Percentiles rank a stretch among this genome's conserved stretches.
Conservation (phyloP, 2,797 vertebrate genomes). For the Petrocephalus schoutedeni region DNA sequence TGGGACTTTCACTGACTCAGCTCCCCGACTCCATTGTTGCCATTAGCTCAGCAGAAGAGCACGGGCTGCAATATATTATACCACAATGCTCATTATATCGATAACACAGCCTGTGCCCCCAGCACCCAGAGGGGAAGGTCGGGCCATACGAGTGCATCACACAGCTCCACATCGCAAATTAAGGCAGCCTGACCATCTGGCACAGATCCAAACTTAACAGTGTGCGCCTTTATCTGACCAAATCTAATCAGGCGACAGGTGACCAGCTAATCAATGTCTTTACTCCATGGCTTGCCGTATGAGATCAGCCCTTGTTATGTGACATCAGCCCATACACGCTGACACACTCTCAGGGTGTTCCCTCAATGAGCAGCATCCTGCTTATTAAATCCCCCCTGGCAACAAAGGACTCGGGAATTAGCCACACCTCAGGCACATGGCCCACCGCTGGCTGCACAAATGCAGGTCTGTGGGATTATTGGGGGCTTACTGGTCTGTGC, state of each 20-base stretch:
- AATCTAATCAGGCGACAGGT: not conserved
- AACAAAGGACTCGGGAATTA: not conserved
- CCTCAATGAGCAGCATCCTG: not conserved
- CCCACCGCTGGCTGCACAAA: not conserved
- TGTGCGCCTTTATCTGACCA: not conserved
- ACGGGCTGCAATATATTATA: not conserved
- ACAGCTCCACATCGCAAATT: not conserved
- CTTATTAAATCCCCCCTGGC: constrained; percentile 3
- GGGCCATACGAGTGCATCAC: not conserved
- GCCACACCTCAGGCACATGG: not conserved
- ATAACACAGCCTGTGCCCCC: not conserved
- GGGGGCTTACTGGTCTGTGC: not conserved
- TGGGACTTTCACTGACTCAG: not conserved
- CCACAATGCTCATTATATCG: not conserved
- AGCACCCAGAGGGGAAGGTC: not conserved
- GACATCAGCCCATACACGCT: not conserved
- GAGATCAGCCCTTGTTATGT: not conserved
- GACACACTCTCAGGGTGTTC: not conserved
- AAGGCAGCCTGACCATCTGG: not conserved
- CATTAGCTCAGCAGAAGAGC: not conserved
- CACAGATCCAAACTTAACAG: not conserved
- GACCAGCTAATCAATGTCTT: not conserved
- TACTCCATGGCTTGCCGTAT: not conserved
- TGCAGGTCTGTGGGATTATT: not conserved
- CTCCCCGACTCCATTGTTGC: not conserved